phyloP scores from a whole-genome alignment of 2,888 invertebrate species.

The Netelia fuscicornis region DNA sequence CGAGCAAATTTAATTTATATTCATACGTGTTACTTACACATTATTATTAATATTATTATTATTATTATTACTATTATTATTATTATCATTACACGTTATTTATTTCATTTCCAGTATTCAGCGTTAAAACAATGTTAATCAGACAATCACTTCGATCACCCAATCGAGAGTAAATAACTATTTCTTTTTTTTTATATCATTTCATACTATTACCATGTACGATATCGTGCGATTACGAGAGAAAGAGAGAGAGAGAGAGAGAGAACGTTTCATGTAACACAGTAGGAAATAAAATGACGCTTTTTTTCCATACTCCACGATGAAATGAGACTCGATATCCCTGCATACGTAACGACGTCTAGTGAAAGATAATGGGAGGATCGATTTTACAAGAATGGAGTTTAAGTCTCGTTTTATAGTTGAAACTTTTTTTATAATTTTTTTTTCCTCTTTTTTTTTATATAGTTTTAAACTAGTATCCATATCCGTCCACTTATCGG shows the following conservation, averaged over 20 bases:
- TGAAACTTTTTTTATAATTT: slow-evolving; percentile 2
- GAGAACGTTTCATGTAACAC: slow-evolving; percentile 14
- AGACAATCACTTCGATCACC: neutral
- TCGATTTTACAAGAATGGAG: slow-evolving; percentile 23
- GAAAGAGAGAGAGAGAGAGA: neutral
- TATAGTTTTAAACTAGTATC: slow-evolving; percentile 12
- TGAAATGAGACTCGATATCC: slow-evolving; percentile 3
- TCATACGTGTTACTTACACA: slow-evolving; percentile 14
- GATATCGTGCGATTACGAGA: slow-evolving; percentile 23
- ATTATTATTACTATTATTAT: slow-evolving; percentile 13
- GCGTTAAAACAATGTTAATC: slow-evolving; percentile 23
- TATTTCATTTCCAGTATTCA: slow-evolving; percentile 66
- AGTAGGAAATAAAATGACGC: slow-evolving; percentile 40
- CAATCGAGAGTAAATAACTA: slow-evolving; percentile 10
- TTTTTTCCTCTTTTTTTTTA: slow-evolving; percentile 1
- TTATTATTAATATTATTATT: slow-evolving; percentile 38
- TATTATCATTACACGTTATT: slow-evolving; percentile 49
- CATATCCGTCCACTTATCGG: neutral
- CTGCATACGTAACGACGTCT: slow-evolving; percentile 25
- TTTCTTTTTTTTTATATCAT: slow-evolving; percentile 2
- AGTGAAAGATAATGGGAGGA: slow-evolving; percentile 30
- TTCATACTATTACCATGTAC: neutral
- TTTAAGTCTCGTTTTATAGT: slow-evolving; percentile 17
- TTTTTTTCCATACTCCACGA: slow-evolving; percentile 26
- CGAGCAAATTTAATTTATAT: slow-evolving; percentile 40